A percentile compares a stretch with the other conserved stretches of the same genome.
These are phyloP conservation scores for Pica pica DNA, from an alignment of 2,113 vertebrate species.

Conservation along the genomic window DNA sequence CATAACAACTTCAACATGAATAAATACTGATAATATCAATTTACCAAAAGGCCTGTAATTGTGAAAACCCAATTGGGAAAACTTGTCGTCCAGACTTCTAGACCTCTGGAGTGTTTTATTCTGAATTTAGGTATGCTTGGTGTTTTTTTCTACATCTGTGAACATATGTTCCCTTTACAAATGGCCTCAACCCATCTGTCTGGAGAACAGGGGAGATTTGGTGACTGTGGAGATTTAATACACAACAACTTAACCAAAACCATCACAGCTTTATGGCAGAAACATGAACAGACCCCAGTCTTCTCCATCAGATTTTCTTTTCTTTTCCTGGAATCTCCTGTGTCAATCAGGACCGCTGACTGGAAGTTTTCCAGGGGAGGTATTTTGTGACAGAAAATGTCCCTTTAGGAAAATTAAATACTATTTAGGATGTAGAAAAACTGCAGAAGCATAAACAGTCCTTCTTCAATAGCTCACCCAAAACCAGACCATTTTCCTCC, in stretches of 20 bases:
- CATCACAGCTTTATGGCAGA: not conserved
- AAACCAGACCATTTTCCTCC: not conserved
- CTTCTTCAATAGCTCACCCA: not conserved
- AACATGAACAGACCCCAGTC: not conserved
- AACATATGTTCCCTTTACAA: not conserved
- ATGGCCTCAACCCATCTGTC: not conserved
- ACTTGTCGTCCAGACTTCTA: not conserved
- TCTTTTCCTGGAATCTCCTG: not conserved
- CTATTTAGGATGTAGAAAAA: not conserved
- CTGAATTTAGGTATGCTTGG: not conserved
- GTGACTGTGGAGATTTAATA: not conserved
- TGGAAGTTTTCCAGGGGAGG: not conserved
- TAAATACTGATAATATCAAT: not conserved
- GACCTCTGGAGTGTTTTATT: not conserved
- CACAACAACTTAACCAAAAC: not conserved
- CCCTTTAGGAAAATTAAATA: not conserved
- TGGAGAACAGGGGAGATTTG: not conserved
- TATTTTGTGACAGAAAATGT: not conserved
- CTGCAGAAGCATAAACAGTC: not conserved
- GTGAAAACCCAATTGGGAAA: not conserved
- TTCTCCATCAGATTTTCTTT: not conserved
- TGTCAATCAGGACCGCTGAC: not conserved
- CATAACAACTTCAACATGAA: not conserved
- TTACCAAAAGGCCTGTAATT: not conserved
- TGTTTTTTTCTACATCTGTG: not conserved